A percentile compares a stretch with the other conserved stretches of the same genome.
Conservation (phyloP, 2,797 vertebrate genomes). For the Micrastur ruficollis region DNA sequence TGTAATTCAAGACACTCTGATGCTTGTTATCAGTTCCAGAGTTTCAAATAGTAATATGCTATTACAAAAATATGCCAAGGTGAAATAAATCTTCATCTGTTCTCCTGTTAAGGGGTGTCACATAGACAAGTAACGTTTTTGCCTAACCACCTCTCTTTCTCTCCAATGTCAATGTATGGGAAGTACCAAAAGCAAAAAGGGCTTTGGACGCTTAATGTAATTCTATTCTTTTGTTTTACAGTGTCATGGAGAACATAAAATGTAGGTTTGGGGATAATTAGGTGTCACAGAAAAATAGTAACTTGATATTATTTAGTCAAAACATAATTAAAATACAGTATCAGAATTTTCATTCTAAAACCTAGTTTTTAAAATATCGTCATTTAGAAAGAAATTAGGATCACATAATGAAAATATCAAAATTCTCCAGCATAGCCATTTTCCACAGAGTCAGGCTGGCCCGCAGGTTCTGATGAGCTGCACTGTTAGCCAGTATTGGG, state of each 20-base stretch:
- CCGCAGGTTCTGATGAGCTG: background rate
- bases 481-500: background rate
- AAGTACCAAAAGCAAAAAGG: background rate
- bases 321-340: background rate
- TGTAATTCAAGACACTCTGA: background rate
- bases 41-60: background rate
- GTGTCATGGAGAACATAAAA: background rate
- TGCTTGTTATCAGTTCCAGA: background rate
- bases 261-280: background rate
- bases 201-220: background rate
- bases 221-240: background rate
- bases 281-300: background rate
- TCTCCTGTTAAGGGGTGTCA: background rate
- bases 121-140: background rate
- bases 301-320: background rate
- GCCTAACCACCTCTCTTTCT: background rate
- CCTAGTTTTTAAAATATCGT: background rate
- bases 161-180: background rate
- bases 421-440: background rate
- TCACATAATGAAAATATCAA: background rate
- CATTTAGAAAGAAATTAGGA: background rate
- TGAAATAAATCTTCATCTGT: background rate
- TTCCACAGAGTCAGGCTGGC: background rate
- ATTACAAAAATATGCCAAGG: background rate
- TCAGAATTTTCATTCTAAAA: background rate